These are phyloP conservation scores for Butastur rufipennis DNA, from an alignment of 2,113 vertebrate genomes.

Conservation along the genomic window DNA sequence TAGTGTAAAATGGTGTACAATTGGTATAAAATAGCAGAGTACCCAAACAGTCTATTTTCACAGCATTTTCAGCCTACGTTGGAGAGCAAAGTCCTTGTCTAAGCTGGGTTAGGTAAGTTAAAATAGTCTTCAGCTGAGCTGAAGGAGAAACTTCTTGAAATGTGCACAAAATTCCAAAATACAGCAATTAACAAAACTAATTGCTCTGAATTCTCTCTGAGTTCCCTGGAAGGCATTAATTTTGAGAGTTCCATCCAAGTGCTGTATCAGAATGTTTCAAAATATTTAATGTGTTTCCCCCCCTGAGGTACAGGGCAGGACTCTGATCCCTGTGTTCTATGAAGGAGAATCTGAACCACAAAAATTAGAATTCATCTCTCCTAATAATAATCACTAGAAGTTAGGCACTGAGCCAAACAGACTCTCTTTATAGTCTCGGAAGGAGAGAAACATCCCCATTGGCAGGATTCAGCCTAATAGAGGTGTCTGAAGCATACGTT, in stretches of 20 bases:
- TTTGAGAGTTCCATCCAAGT: background rate
- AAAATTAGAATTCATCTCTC: background rate
- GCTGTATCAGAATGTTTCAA: background rate
- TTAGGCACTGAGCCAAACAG: background rate
- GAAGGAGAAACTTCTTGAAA: background rate
- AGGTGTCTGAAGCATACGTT: background rate
- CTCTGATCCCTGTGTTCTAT: background rate
- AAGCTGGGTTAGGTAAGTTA: background rate
- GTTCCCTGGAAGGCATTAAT: background rate
- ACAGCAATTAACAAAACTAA: slow-evolving; percentile 24
- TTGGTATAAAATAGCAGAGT: background rate
- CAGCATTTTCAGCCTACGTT: background rate
- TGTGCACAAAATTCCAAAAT: background rate
- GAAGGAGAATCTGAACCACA: background rate
- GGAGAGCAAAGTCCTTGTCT: background rate
- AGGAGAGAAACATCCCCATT: background rate
- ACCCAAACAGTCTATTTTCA: background rate
- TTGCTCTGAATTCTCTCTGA: slow-evolving; percentile 5
- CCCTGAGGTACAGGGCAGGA: background rate
- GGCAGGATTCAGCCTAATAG: background rate
- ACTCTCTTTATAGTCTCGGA: background rate
- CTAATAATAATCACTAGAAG: background rate
- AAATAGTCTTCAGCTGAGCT: background rate
- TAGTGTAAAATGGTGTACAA: background rate
- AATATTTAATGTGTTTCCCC: slow-evolving; percentile 11